These are phyloP conservation scores for Lasiurus cinereus DNA, from an alignment of 2,113 vertebrate genomes.

Conservation along the genomic window DNA sequence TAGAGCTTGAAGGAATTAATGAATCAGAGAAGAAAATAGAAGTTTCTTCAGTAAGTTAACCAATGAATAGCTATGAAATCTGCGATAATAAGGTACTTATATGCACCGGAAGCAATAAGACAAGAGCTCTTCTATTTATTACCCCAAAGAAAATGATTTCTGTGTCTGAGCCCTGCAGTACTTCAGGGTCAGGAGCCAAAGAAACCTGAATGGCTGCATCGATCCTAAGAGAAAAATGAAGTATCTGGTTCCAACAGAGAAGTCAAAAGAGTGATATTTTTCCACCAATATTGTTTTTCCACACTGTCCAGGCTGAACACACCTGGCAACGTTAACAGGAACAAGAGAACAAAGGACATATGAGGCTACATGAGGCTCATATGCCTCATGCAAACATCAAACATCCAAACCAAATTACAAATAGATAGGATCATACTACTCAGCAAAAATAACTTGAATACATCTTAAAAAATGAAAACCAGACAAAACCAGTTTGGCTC, in stretches of 20 bases:
- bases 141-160: neutral
- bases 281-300: neutral
- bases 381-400: neutral
- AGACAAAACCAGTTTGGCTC: too few relatives aligned
- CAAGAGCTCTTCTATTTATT: neutral
- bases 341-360: neutral
- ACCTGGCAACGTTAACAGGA: neutral
- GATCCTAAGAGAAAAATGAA: neutral
- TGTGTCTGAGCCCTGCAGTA: neutral
- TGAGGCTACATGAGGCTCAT: neutral
- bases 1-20: neutral
- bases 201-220: neutral
- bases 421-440: neutral
- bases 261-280: neutral
- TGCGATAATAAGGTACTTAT: neutral
- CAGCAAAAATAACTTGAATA: neutral
- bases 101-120: neutral
- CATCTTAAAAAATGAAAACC: neutral
- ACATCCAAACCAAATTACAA: constrained; percentile 33
- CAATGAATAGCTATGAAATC: neutral
- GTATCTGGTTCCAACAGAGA: neutral
- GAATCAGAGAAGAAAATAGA: neutral
- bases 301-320: neutral
- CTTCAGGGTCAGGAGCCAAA: neutral
- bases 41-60: neutral